phyloP scores from a whole-genome alignment of 2,888 invertebrate genomes.

The Cenopis cana region DNA sequence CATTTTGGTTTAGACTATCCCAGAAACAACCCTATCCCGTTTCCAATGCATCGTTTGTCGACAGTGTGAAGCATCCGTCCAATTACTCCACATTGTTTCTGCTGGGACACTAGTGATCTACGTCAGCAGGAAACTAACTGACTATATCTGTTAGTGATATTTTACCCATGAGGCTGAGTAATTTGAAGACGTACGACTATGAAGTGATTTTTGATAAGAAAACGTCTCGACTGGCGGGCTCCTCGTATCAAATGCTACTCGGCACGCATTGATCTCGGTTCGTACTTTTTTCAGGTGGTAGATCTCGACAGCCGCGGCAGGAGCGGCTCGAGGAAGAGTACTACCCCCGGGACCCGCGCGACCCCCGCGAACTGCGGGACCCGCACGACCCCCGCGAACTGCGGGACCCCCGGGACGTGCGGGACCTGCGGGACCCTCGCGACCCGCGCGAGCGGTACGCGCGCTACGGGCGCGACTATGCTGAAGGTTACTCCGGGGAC shows the following conservation, averaged over 20 bases:
- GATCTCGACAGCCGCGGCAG: conserved; percentile 80
- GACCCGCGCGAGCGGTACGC: conserved; percentile 56
- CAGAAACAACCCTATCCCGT: neutral
- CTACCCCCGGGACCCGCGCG: conserved; percentile 68
- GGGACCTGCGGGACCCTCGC: conserved; percentile 52
- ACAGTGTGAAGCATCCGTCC: neutral
- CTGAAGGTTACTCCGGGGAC: conserved; percentile 59
- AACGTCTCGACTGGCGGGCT: conserved; percentile 32
- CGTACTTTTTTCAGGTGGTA: conserved; percentile 61
- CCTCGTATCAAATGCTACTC: conserved; percentile 1
- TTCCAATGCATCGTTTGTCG: neutral
- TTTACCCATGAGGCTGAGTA: neutral
- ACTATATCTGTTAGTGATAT: neutral
- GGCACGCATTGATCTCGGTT: neutral
- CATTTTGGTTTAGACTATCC: neutral
- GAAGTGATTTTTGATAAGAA: conserved; percentile 4
- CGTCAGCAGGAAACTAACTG: neutral
- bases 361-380: conserved; percentile 56
- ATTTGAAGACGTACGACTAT: neutral
- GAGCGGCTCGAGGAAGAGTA: conserved; percentile 85
- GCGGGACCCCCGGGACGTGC: conserved; percentile 54
- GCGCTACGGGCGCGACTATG: conserved; percentile 57
- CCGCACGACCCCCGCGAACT: conserved; percentile 54
- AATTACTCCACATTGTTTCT: neutral
- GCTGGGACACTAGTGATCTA: neutral